Base-by-base conservation (phyloP, 2,888 invertebrate species). In the Lydus trimaculatus region DNA sequence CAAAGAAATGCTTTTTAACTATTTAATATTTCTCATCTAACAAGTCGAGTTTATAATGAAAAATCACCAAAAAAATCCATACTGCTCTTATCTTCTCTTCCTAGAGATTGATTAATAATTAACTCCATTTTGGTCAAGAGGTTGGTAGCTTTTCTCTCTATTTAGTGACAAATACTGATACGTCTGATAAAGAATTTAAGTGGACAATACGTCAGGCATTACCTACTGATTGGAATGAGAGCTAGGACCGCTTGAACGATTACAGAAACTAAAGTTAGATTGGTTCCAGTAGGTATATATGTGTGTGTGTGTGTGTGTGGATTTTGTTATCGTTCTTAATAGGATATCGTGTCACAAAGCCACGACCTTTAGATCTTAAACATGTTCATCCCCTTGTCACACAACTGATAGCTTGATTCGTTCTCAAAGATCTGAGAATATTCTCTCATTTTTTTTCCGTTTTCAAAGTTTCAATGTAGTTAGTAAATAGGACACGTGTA, bases 191-290 rank as follows among this genome's bases (percentile, higher is more conserved):
- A 70, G 73, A 69, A 75, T 74, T 73, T 75, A 76, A 75, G 73
- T 71, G 76, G 71, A 72, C 73, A 73, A 75, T 76, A 73, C 70
- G 73, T 76, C 76, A 72, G 70, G 71, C 73, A 75, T 73, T 73
- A 72, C 62, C 64, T 74, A 72, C 69, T 75, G 74, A 75, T 75
- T 75, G 73, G 66, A 62, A 58, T 43, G 58, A 52, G 20, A 65
- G 61, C 60, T 67, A 8, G 52, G 68, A 64, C 63, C 63, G 66
- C 62, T 66, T 25, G 65, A 67, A 70, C 72, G 74, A 75, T 75
- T 72, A 70, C 74, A 36, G 70, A 68, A 52, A 67, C 70, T 65
- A 67, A n/a, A 70, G 67, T 67, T 67, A 65, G 70, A 70, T 70
- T 58, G 65, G n/a, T 25, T 56, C 15, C 15, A 15, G 28, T 56